These are phyloP conservation scores for Zaprionus bogoriensis DNA, from an alignment of 2,888 invertebrate species.

Conservation along the genomic window DNA sequence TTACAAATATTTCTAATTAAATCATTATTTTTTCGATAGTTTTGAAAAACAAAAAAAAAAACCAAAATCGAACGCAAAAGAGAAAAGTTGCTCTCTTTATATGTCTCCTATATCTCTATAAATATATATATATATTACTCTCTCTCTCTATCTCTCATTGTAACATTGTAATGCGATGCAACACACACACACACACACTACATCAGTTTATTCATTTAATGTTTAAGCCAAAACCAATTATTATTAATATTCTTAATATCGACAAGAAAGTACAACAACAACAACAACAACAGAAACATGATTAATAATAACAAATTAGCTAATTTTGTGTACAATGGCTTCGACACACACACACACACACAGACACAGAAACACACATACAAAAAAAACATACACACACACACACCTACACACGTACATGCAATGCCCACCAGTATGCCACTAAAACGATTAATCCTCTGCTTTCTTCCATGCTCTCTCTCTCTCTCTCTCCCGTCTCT, in stretches of 20 bases:
- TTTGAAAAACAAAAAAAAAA: conserved; percentile 26
- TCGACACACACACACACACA: conserved; percentile 56
- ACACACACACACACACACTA: conserved; percentile 27
- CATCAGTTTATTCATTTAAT: conserved; percentile 59
- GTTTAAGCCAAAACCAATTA: conserved; percentile 58
- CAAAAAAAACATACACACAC: conserved; percentile 36
- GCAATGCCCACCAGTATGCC: conserved; percentile 4
- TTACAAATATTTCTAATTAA: conserved; percentile 23
- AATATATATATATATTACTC: conserved; percentile 16
- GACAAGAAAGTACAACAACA: conserved; percentile 44
- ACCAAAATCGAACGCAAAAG: conserved; percentile 39
- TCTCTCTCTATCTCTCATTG: conserved; percentile 48
- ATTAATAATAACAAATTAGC: conserved; percentile 74
- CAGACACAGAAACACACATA: not conserved
- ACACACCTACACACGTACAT: not conserved
- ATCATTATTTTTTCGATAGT: conserved; percentile 28
- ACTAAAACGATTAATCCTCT: conserved; percentile 44
- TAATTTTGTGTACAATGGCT: conserved; percentile 78
- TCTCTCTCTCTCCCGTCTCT: conserved; percentile 46
- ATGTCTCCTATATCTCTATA: conserved; percentile 35
- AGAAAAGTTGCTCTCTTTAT: conserved; percentile 47
- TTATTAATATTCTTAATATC: conserved; percentile 63
- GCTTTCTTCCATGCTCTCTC: conserved; percentile 66
- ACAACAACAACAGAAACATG: too few species aligned
- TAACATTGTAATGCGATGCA: conserved; percentile 80